Conservation (phyloP, 1,140 invertebrate species). For the Rhopalosiphum padi region DNA sequence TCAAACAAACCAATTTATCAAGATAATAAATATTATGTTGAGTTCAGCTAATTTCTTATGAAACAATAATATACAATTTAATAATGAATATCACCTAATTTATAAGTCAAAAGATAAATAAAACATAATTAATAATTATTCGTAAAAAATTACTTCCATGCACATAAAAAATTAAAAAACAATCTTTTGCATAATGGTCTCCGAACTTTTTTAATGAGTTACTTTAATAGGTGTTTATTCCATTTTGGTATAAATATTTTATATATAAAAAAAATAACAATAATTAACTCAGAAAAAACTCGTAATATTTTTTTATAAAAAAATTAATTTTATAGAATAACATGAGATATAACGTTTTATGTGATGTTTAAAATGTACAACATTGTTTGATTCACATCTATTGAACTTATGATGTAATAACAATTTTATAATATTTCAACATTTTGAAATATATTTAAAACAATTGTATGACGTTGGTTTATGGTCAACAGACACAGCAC, state of each 20-base stretch:
- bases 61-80: too few species aligned
- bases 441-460: not conserved
- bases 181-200: too few species aligned
- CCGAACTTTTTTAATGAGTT: not conserved
- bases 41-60: not conserved
- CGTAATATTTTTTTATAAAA: not conserved
- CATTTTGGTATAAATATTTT: not conserved
- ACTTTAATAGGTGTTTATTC: not conserved
- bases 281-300: not conserved
- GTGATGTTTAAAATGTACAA: not conserved
- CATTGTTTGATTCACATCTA: not conserved
- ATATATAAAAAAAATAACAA: not conserved
- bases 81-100: not conserved
- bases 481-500: not conserved
- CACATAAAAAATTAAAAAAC: too few species aligned
- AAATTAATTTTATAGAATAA: not conserved
- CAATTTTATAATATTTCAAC: not conserved
- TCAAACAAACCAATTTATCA: not conserved
- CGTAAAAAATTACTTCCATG: too few species aligned
- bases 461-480: not conserved
- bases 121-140: not conserved
- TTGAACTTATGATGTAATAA: not conserved
- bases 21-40: not conserved
- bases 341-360: not conserved
- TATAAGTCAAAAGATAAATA: not conserved